Percentiles rank a stretch among this genome's conserved stretches.
Conservation (phyloP, 2,888 invertebrate genomes). For the Eumacrocentrus americanus region DNA sequence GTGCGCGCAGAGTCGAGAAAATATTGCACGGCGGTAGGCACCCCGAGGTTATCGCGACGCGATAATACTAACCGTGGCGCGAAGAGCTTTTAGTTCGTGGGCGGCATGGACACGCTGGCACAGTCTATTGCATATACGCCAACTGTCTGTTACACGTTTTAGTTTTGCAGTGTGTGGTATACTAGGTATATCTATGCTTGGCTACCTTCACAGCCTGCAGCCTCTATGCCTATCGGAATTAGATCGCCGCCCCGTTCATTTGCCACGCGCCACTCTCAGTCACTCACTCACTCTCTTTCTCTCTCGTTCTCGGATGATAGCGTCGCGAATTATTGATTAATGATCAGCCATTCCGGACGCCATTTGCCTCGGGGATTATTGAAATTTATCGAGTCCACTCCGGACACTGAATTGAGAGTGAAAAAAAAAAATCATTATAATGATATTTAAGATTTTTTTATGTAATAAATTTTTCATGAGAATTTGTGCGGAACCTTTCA, state of each 20-base stretch:
- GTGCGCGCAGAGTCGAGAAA: conserved; percentile 28
- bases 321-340: conserved; percentile 20
- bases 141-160: too few relatives aligned
- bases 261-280: conserved; percentile 16
- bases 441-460: not conserved
- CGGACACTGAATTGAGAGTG: not conserved
- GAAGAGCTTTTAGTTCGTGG: conserved; percentile 27
- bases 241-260: conserved; percentile 1
- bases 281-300: not conserved
- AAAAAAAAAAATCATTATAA: not conserved
- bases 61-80: conserved; percentile 32
- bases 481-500: too few relatives aligned
- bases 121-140: too few relatives aligned
- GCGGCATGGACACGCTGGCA: conserved; percentile 20
- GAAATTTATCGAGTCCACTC: not conserved
- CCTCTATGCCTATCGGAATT: conserved; percentile 1
- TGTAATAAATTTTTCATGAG: too few relatives aligned
- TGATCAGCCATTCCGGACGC: not conserved
- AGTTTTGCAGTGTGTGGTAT: not conserved
- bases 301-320: not conserved
- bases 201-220: conserved; percentile 1
- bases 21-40: conserved; percentile 36
- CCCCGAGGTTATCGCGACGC: conserved; percentile 38
- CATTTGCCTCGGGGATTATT: conserved; percentile 10
- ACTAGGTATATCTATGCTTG: not conserved